phyloP scores from a whole-genome alignment of 2,113 vertebrate genomes.

The Callocephalon fimbriatum region DNA sequence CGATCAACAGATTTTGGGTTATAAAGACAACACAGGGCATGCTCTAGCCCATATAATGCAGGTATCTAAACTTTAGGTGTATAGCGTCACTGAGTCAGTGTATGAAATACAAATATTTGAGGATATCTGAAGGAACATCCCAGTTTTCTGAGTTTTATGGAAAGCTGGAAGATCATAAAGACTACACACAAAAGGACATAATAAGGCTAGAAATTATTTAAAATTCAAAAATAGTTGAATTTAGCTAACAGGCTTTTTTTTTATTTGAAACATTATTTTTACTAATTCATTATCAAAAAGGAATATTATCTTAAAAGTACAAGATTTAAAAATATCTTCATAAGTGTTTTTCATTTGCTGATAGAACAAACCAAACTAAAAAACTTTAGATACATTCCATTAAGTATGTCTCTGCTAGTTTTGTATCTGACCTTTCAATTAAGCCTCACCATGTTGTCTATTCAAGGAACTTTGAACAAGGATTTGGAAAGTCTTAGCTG shows the following conservation, averaged over 20 bases:
- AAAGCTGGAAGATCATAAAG: not conserved
- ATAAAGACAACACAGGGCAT: not conserved
- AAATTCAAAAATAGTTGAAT: not conserved
- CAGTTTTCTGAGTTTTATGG: not conserved
- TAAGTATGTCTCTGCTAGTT: not conserved
- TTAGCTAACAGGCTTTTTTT: fast-evolving
- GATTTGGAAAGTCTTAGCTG: slow-evolving; percentile 37
- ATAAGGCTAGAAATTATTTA: not conserved
- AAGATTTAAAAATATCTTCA: not conserved
- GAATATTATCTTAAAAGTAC: not conserved
- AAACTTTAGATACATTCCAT: not conserved
- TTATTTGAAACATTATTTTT: not conserved
- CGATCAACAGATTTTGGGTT: not conserved
- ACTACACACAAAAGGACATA: not conserved
- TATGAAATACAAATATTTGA: not conserved
- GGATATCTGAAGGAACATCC: not conserved
- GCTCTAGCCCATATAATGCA: not conserved
- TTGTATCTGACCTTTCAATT: slow-evolving; percentile 18
- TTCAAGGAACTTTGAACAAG: slow-evolving; percentile 40
- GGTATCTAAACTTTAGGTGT: not conserved
- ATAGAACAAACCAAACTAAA: not conserved
- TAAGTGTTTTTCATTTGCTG: not conserved
- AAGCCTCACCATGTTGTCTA: not conserved
- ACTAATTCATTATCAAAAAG: not conserved
- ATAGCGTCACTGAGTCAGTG: not conserved